Conservation (phyloP, 2,888 invertebrate species). For the Archaeoteleia sp. region DNA sequence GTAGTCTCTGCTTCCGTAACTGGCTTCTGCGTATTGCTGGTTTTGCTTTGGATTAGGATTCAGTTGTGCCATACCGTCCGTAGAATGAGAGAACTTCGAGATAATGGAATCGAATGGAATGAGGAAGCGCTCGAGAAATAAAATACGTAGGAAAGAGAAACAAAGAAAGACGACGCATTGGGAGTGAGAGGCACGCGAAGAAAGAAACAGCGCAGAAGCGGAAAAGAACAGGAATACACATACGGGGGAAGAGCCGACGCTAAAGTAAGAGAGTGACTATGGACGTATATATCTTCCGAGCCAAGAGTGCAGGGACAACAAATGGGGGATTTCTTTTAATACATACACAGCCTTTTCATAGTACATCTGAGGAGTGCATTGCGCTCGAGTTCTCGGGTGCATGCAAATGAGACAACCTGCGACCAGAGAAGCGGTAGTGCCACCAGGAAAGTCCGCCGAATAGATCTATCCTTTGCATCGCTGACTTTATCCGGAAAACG, state of each 20-base stretch:
- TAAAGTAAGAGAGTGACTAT: constrained; percentile 25
- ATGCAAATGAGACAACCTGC: constrained; percentile 71
- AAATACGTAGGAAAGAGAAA: constrained; percentile 48
- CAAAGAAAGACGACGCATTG: constrained; percentile 32
- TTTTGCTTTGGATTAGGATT: constrained; percentile 26
- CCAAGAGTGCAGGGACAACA: constrained; percentile 52
- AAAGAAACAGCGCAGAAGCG: constrained; percentile 27
- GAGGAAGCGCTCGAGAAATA: constrained; percentile 58
- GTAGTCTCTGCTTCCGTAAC: constrained; percentile 32
- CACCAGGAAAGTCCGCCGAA: constrained; percentile 64
- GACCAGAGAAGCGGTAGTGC: constrained; percentile 65
- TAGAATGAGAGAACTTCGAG: constrained; percentile 14
- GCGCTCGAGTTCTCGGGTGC: constrained; percentile 57
- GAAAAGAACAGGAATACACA: constrained; percentile 25
- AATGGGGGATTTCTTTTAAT: constrained; percentile 52
- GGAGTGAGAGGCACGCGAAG: constrained; percentile 14
- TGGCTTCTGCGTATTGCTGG: constrained; percentile 5
- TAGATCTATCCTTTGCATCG: constrained; percentile 60
- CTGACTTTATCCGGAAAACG: constrained; percentile 4
- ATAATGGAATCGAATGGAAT: constrained; percentile 59
- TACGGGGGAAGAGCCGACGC: constrained; percentile 22
- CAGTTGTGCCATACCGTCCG: constrained; percentile 37
- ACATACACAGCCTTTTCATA: constrained; percentile 31
- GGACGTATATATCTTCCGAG: constrained; percentile 46
- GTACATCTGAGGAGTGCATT: constrained; percentile 32